Percentiles rank a stretch among this genome's conserved stretches.
Evolutionary conservation across 2,113 vertebrate species (phyloP).

Genomic region (Microtus richardsoni): DNA sequence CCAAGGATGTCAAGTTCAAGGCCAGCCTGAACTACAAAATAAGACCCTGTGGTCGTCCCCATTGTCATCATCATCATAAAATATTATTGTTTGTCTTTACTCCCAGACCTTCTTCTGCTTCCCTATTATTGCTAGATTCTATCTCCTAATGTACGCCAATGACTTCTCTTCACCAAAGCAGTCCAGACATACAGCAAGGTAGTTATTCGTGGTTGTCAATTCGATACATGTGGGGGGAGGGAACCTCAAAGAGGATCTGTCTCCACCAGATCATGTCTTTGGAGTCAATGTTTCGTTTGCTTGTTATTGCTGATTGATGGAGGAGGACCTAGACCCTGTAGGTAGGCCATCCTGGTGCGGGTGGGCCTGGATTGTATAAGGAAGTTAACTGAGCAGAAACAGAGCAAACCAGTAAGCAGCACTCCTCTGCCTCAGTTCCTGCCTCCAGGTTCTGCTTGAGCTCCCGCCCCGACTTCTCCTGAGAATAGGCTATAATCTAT

Average conservation of each 20-base stretch:
- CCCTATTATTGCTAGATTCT: not conserved
- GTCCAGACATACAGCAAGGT: not conserved
- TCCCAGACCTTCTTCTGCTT: not conserved
- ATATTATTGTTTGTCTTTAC: not conserved
- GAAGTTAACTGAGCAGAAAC: not conserved
- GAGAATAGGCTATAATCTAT: not conserved
- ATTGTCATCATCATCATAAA: not conserved
- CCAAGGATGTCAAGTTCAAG: not conserved
- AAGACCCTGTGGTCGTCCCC: not conserved
- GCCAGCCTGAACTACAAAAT: not conserved
- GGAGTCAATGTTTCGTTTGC: not conserved
- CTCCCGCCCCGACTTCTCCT: not conserved
- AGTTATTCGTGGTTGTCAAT: not conserved
- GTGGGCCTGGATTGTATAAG: no score
- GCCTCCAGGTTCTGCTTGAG: not conserved
- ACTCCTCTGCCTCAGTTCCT: not conserved
- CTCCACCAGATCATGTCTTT: not conserved
- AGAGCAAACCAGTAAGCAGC: not conserved
- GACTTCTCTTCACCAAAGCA: conserved; percentile 1
- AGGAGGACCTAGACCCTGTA: not conserved
- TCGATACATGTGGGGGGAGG: not conserved
- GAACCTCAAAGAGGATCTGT: not conserved
- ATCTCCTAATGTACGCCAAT: not conserved
- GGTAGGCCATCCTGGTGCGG: no score
- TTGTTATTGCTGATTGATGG: not conserved